Conservation (phyloP, 2,888 invertebrate genomes). For the Stictocephala bisonia region DNA sequence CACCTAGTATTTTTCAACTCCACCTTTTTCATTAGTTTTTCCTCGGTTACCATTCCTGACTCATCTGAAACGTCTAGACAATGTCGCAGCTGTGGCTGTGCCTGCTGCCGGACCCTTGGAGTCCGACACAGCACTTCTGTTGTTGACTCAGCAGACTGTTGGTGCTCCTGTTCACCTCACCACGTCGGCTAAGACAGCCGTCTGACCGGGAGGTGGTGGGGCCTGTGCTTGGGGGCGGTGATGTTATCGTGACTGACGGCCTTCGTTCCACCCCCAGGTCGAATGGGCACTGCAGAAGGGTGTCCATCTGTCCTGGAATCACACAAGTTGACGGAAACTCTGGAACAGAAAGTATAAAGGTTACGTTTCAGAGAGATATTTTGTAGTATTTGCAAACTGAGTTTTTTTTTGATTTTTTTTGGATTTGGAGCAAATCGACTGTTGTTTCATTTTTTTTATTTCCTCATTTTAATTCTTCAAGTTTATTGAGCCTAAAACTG, state of each 20-base stretch:
- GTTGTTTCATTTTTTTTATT: too few species aligned
- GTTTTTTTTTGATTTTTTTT: too few species aligned
- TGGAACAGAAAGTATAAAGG: too few species aligned
- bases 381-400: too few species aligned
- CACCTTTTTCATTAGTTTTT: too few species aligned
- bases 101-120: conserved; percentile 14
- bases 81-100: conserved; percentile 47
- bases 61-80: not conserved
- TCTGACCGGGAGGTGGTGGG: conserved; percentile 36
- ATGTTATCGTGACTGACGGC: not conserved
- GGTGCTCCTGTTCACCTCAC: conserved; percentile 38
- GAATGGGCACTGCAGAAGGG: not conserved
- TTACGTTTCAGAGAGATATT: too few species aligned
- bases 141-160: conserved; percentile 47
- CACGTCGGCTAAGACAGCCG: conserved; percentile 24
- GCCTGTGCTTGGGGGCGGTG: too few species aligned
- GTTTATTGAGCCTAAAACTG: too few species aligned
- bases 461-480: too few species aligned
- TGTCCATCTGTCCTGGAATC: conserved; percentile 25
- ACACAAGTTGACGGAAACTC: conserved; percentile 20
- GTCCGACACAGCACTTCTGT: conserved; percentile 42
- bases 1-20: too few species aligned
- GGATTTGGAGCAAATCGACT: not conserved
- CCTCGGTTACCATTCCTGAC: too few species aligned
- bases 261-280: not conserved